Percentiles rank a stretch among this genome's conserved stretches.
Conservation (phyloP, 2,113 vertebrate species). For the Apteryx mantelli region DNA sequence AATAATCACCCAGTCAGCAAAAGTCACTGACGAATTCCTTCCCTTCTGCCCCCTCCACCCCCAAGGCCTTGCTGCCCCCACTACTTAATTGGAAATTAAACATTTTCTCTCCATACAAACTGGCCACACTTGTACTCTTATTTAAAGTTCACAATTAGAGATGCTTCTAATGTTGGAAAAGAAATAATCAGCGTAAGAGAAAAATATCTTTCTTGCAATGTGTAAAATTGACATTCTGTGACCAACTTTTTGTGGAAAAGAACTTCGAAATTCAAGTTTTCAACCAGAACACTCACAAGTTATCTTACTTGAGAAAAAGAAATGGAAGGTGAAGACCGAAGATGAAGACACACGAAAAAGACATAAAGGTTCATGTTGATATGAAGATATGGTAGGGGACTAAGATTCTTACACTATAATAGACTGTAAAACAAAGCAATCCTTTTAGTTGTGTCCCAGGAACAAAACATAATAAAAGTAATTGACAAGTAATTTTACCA, state of each 20-base stretch:
- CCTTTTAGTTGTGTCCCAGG: background rate
- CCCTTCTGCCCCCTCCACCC: slow-evolving; percentile 2
- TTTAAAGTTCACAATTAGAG: slow-evolving; percentile 48
- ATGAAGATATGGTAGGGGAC: background rate
- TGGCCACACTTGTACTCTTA: slow-evolving; percentile 12
- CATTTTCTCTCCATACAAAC: slow-evolving; percentile 31
- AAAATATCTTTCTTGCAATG: background rate
- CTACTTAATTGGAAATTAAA: slow-evolving; percentile 68
- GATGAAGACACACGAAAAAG: background rate
- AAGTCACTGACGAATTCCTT: background rate
- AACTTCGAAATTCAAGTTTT: background rate
- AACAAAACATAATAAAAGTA: background rate
- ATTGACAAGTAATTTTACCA: background rate
- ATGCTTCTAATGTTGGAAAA: slow-evolving; percentile 3
- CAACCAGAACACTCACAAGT: background rate
- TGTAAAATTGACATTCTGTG: background rate
- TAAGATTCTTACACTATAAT: background rate
- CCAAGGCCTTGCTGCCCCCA: slow-evolving; percentile 24
- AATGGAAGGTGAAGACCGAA: background rate
- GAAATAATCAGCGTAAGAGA: background rate
- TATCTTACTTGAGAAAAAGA: background rate
- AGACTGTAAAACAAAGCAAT: background rate
- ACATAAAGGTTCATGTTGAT: background rate
- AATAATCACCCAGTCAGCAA: slow-evolving; percentile 62
- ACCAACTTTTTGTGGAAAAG: background rate